Evolutionary conservation across 1,140 invertebrate species (phyloP).

Genomic region (Pollicipes pollicipes): DNA sequence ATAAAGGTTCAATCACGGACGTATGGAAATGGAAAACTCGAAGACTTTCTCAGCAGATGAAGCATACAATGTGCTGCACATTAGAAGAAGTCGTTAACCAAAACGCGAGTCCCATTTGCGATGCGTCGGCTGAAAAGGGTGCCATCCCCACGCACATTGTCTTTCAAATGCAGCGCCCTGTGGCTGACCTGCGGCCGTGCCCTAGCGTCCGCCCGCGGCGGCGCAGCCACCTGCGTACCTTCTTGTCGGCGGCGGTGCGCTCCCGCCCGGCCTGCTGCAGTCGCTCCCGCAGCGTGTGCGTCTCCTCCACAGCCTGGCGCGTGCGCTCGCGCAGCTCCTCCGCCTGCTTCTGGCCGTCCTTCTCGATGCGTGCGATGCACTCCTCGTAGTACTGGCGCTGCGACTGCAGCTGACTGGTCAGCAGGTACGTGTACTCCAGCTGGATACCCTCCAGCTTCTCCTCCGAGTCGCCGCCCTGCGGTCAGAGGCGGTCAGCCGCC

Average conservation of each 20-base stretch:
- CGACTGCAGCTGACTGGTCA: constrained; percentile 91
- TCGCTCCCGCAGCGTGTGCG: constrained; percentile 20
- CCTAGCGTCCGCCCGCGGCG: no score
- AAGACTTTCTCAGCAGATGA: no score
- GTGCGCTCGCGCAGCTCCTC: constrained; percentile 22
- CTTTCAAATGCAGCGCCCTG: no score
- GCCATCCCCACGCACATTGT: no score
- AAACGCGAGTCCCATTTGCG: no score
- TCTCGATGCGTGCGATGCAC: constrained; percentile 28
- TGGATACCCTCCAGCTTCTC: constrained; percentile 87
- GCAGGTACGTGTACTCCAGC: constrained; percentile 85
- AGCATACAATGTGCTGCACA: no score
- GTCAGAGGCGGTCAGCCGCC: no score
- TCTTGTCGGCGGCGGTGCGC: constrained; percentile 46
- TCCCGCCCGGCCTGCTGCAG: constrained; percentile 34
- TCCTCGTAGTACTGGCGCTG: constrained; percentile 73
- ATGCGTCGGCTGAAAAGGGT: no score
- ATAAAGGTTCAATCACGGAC: no score
- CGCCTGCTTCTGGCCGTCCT: constrained; percentile 24
- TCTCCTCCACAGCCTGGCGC: constrained; percentile 34
- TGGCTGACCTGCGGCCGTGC: no score
- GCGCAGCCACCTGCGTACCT: constrained; percentile 25
- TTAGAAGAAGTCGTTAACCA: no score
- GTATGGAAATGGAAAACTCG: no score
- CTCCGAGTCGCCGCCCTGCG: constrained; percentile 37